Evolutionary conservation across 1,140 invertebrate species (phyloP).

Genomic region (Dinoponera quadriceps): DNA sequence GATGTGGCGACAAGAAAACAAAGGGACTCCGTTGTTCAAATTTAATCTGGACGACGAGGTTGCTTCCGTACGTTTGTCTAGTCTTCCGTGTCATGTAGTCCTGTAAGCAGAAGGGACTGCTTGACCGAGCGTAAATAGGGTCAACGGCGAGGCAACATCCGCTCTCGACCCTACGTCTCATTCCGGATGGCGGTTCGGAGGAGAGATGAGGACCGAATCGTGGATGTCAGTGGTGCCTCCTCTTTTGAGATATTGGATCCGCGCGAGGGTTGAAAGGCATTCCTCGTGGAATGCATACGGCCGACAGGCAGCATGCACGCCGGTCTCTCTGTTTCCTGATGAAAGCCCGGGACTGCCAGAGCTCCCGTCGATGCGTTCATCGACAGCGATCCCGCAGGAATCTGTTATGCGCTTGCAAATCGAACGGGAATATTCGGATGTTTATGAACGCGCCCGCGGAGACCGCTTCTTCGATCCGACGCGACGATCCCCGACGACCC

Average conservation of each 20-base stretch:
- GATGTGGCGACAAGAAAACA: not conserved
- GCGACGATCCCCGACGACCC: not conserved
- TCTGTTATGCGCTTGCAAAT: conserved; percentile 47
- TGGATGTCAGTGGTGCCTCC: conserved; percentile 25
- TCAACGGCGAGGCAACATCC: conserved; percentile 39
- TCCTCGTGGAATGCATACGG: conserved; percentile 51
- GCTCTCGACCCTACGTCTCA: conserved; percentile 47
- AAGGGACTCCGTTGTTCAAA: conserved; percentile 29
- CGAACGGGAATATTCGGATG: conserved; percentile 11
- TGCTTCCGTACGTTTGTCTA: conserved; percentile 11
- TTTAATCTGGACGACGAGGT: conserved; percentile 25
- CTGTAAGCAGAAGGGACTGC: conserved; percentile 28
- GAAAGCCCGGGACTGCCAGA: conserved; percentile 34
- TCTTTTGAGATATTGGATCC: conserved; percentile 65
- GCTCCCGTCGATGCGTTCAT: conserved; percentile 48
- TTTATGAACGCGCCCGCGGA: conserved; percentile 20
- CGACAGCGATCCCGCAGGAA: conserved; percentile 41
- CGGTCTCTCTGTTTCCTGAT: conserved; percentile 34
- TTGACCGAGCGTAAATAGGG: conserved; percentile 52
- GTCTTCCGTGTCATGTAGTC: conserved; percentile 40
- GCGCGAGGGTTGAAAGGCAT: conserved; percentile 63
- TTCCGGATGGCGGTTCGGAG: conserved; percentile 29
- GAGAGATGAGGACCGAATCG: conserved; percentile 32
- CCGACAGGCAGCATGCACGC: conserved; percentile 31
- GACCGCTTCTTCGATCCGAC: not conserved